Conservation (phyloP, 2,113 vertebrate genomes). For the Vombatus ursinus region DNA sequence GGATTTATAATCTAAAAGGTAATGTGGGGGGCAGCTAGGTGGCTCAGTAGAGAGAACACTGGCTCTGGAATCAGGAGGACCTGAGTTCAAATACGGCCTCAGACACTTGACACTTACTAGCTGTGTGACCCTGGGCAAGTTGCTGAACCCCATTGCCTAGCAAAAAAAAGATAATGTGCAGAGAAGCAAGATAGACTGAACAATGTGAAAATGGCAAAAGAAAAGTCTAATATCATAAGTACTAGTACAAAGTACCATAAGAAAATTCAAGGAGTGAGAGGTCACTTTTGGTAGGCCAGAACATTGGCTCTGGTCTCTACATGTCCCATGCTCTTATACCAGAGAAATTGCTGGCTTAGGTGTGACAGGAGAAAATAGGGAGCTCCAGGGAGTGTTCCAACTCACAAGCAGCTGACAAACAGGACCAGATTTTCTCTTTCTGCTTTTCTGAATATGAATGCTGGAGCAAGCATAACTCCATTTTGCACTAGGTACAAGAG, state of each 20-base stretch:
- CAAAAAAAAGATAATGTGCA: not conserved
- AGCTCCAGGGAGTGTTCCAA: not conserved
- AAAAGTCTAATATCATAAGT: not conserved
- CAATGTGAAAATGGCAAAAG: not conserved
- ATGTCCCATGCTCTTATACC: not conserved
- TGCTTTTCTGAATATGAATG: not conserved
- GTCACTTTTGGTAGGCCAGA: not conserved
- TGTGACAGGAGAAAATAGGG: not conserved
- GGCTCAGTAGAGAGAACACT: too few species aligned
- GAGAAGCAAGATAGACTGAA: not conserved
- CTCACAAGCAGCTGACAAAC: not conserved
- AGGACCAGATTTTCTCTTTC: not conserved
- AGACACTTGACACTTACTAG: too few species aligned
- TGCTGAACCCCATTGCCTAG: too few species aligned
- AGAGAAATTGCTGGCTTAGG: not conserved
- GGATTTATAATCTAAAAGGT: not conserved
- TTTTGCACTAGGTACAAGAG: not conserved
- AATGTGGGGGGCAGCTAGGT: not conserved
- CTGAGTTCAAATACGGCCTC: too few species aligned
- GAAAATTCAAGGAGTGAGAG: not conserved
- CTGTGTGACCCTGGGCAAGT: too few species aligned
- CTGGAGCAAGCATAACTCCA: not conserved
- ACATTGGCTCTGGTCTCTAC: not conserved
- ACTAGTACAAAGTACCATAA: not conserved
- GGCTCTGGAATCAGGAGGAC: too few species aligned